Percentiles rank a stretch among this genome's conserved stretches.
Conservation (phyloP, 2,113 vertebrate genomes). For the Vombatus ursinus region DNA sequence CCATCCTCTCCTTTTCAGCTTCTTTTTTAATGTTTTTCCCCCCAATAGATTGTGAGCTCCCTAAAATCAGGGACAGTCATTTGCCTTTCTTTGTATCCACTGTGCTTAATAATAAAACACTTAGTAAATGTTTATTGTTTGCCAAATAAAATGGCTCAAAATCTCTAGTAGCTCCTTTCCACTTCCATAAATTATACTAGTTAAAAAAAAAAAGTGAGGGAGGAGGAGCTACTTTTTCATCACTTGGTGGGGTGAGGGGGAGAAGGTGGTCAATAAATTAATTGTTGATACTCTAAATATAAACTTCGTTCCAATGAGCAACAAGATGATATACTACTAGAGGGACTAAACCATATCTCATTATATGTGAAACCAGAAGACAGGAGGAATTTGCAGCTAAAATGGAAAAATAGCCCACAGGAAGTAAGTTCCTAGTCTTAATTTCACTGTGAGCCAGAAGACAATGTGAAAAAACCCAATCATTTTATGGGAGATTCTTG, state of each 20-base stretch:
- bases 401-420: background rate
- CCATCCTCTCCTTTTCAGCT: background rate
- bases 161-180: background rate
- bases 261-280: background rate
- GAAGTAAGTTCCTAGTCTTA: background rate
- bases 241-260: too few species aligned
- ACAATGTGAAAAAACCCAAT: background rate
- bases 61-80: background rate
- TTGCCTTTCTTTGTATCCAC: background rate
- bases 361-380: background rate
- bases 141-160: background rate
- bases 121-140: background rate
- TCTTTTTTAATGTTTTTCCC: background rate
- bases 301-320: background rate
- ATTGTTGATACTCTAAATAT: background rate
- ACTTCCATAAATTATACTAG: background rate
- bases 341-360: background rate
- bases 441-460: background rate
- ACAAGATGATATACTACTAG: background rate
- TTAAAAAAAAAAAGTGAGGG: too few species aligned
- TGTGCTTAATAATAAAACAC: background rate
- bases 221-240: too few species aligned
- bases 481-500: background rate
- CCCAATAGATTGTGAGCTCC: background rate
- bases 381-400: background rate